Evolutionary conservation across 2,113 vertebrate species (phyloP), one percentile per base, ranked within the genome.

Genomic region (Poicephalus gulielmi): DNA sequence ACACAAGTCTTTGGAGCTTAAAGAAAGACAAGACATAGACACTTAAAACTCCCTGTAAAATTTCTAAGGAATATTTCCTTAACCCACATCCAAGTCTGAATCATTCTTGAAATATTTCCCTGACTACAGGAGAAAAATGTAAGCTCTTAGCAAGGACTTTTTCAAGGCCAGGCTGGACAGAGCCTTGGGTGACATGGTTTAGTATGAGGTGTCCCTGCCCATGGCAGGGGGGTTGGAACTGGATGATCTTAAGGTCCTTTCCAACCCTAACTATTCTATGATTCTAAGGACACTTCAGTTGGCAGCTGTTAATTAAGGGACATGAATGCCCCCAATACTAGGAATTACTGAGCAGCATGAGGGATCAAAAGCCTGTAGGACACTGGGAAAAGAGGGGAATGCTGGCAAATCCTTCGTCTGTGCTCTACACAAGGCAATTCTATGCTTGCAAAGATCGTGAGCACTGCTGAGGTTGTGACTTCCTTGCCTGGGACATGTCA

Each of bases 401-500:
- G 50, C 28, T 39, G 2, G 0, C 1, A 6, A 47, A 7, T 2
- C 7, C 41, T 22, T 10, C 27, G 20, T 35, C 8, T 2, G 30
- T 22, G 9, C 60, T 49, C 31, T 63, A n/a, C 67, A 49, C 64
- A 43, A 80, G 66, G 62, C n/a, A 53, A 0, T 1, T 59, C n/a
- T 25, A 5, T 0, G 0, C 1, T 3, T 25, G 64, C 57, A 37
- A 59, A 53, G 49, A 3, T 2, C 24, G 7, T 0, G 70, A n/a
- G 52, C 0, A 2, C 23, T 66, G 74, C 37, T 12, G 24, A 43
- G 69, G 59, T 19, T 52, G 46, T 47, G 55, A 50, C 22, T 25
- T 4, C 4, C n/a, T 10, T 8, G 35, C 3, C 18, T 33, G 46
- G 55, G 59, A 35, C 41, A 0, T 22, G 18, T 10, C 46, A 43